Conservation (phyloP, 2,113 vertebrate genomes). For the Talpa occidentalis region DNA sequence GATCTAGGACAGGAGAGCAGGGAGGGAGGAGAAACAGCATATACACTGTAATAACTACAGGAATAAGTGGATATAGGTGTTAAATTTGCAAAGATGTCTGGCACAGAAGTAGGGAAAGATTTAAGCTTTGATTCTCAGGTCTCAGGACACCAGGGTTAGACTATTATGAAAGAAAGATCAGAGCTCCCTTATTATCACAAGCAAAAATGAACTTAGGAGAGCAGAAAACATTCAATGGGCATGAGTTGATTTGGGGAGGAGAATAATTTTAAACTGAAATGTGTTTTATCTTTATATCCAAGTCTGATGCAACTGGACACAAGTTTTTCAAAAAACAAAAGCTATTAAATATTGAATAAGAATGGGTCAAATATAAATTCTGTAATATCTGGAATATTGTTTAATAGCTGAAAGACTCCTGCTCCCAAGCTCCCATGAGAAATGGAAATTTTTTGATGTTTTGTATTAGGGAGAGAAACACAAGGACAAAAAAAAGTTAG, state of each 20-base stretch:
- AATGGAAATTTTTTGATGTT: not conserved
- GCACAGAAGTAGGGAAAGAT: not conserved
- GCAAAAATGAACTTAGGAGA: not conserved
- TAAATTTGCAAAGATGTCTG: not conserved
- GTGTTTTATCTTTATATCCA: not conserved
- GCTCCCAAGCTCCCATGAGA: not conserved
- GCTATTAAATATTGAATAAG: not conserved
- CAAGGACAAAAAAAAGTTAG: not conserved
- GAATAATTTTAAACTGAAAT: not conserved
- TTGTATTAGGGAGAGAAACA: not conserved
- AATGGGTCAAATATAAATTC: not conserved
- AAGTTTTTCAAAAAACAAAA: not conserved
- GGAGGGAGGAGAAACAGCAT: not conserved
- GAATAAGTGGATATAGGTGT: rapidly evolving
- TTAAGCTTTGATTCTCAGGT: not conserved
- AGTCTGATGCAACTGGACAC: not conserved
- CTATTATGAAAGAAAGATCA: not conserved
- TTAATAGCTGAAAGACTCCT: not conserved
- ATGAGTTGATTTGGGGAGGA: not conserved
- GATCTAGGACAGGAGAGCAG: no score
- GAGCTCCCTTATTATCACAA: not conserved
- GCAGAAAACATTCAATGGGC: not conserved
- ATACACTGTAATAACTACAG: not conserved
- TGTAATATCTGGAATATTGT: not conserved
- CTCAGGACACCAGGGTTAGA: not conserved